Conservation (phyloP, 2,113 vertebrate genomes). For the Oryzias melastigma region DNA sequence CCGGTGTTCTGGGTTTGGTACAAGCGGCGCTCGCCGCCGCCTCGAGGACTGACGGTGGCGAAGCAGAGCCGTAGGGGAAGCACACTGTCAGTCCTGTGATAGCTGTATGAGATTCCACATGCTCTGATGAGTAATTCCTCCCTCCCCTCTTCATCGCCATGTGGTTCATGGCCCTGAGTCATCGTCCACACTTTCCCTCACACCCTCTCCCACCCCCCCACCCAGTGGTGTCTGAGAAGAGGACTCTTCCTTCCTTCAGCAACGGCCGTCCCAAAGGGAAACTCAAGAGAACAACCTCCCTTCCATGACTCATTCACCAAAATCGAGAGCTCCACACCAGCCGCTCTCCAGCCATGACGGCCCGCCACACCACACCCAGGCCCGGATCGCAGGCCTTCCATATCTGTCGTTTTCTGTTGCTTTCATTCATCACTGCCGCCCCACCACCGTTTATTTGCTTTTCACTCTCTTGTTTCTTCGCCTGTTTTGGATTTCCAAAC, state of each 20-base stretch:
- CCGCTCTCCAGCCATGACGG: constrained; percentile 49
- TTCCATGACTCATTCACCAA: constrained; percentile 65
- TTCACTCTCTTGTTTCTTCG: not conserved
- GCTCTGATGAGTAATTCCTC: constrained; percentile 89
- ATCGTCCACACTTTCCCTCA: constrained; percentile 73
- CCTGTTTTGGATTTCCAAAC: constrained; percentile 25
- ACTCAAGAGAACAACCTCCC: constrained; percentile 54
- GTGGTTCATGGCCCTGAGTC: constrained; percentile 85
- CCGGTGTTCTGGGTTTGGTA: not conserved
- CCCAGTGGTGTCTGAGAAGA: constrained; percentile 39
- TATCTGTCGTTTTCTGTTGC: constrained; percentile 1
- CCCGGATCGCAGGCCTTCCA: constrained; percentile 42
- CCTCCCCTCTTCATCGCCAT: constrained; percentile 71
- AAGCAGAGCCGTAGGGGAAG: constrained; percentile 50
- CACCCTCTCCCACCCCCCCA: constrained; percentile 46
- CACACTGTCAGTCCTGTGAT: constrained; percentile 86
- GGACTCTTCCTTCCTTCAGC: constrained; percentile 50
- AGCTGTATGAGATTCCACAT: constrained; percentile 86
- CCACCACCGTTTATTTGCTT: constrained; percentile 13
- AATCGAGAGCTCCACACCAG: constrained; percentile 49
- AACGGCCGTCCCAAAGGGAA: constrained; percentile 49
- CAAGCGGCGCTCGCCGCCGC: constrained; percentile 1
- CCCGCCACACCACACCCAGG: constrained; percentile 64
- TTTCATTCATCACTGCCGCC: constrained; percentile 14
- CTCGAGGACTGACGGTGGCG: constrained; percentile 29